Evolutionary conservation across 2,797 vertebrate species (phyloP).

Genomic region (Sebastes iracundus): DNA sequence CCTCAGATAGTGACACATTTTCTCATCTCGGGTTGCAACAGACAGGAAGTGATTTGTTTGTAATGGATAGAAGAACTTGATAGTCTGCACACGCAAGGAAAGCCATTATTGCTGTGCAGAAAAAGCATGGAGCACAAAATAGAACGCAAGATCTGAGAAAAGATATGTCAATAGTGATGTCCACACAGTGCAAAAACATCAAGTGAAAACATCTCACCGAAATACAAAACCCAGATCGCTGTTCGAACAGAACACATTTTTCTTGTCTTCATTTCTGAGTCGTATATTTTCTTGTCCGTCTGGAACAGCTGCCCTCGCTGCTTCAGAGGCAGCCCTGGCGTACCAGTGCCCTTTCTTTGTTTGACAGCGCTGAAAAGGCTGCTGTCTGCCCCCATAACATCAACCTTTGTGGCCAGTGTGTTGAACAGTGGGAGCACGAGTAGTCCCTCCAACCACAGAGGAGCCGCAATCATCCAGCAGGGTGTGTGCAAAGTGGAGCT

Average conservation of each 20-base stretch:
- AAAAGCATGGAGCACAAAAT: background rate
- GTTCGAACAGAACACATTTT: constrained; percentile 1
- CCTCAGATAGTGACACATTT: constrained; percentile 17
- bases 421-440: constrained; percentile 41
- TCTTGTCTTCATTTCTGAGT: background rate
- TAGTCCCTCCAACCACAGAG: background rate
- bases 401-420: constrained; percentile 51
- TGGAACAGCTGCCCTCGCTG: constrained; percentile 16
- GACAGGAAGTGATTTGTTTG: constrained; percentile 20
- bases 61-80: constrained; percentile 17
- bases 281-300: background rate
- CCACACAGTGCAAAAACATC: background rate
- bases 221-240: background rate
- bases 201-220: background rate
- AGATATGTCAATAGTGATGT: background rate
- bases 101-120: background rate
- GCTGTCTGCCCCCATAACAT: constrained; percentile 65
- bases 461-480: constrained; percentile 22
- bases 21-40: constrained; percentile 13
- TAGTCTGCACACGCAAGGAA: background rate
- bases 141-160: background rate
- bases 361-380: constrained; percentile 63
- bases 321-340: constrained; percentile 1
- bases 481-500: constrained; percentile 24
- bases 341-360: constrained; percentile 54